Conservation (phyloP, 2,888 invertebrate genomes). For the Allacma fusca region DNA sequence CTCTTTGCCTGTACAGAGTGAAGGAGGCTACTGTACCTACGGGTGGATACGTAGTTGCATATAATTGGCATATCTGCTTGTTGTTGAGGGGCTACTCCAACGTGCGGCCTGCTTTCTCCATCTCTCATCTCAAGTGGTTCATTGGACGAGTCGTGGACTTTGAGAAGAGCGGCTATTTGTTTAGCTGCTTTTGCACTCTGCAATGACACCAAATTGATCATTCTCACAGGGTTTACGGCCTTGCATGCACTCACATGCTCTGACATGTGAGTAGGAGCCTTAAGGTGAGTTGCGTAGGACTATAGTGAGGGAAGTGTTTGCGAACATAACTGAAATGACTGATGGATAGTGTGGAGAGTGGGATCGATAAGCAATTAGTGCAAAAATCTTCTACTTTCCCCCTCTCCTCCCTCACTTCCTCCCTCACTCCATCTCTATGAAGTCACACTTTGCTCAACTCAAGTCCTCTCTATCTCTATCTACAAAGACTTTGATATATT, state of each 20-base stretch:
- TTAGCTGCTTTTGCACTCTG: conserved; percentile 35
- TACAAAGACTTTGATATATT: conserved; percentile 59
- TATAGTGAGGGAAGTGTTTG: conserved; percentile 12
- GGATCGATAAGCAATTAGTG: conserved; percentile 60
- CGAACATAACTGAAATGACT: conserved; percentile 52
- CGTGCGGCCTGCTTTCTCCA: not conserved
- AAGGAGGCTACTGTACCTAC: too few relatives aligned
- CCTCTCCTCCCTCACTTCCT: conserved; percentile 50
- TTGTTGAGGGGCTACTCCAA: too few relatives aligned
- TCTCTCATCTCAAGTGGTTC: conserved; percentile 21
- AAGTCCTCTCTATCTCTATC: conserved; percentile 37
- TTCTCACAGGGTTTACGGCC: not conserved
- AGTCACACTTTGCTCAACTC: conserved; percentile 27
- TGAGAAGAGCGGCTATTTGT: conserved; percentile 36
- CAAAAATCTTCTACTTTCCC: conserved; percentile 50
- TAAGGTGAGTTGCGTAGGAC: not conserved
- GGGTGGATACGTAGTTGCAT: not conserved
- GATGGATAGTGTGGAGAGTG: conserved; percentile 56
- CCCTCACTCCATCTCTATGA: conserved; percentile 41
- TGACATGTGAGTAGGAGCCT: not conserved
- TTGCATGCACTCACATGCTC: too few relatives aligned
- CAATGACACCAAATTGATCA: conserved; percentile 41
- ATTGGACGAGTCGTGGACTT: not conserved
- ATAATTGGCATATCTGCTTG: not conserved
- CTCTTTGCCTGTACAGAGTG: too few relatives aligned